Percentiles rank a stretch among this genome's conserved stretches.
Evolutionary conservation across 2,797 vertebrate genomes (phyloP).

Genomic region (Smutsia gigantea): DNA sequence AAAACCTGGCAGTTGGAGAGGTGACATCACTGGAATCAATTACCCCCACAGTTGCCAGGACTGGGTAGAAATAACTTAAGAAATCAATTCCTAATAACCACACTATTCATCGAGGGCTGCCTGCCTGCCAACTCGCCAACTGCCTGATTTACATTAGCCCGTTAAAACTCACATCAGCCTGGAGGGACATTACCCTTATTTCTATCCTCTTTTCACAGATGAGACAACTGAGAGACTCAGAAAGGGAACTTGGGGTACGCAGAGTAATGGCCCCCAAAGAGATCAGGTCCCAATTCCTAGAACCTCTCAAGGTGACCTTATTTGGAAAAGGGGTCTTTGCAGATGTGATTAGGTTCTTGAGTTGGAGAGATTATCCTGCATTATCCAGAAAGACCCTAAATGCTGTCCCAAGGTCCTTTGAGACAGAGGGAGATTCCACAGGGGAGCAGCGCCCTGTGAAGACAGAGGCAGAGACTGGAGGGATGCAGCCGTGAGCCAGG

Average conservation of each 20-base stretch:
- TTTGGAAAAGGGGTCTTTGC: not conserved
- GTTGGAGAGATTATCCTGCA: not conserved
- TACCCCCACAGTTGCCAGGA: not conserved
- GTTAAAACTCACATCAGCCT: not conserved
- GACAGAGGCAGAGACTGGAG: not conserved
- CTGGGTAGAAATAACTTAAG: constrained; percentile 52
- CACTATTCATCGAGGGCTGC: not conserved
- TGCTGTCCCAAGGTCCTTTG: not conserved
- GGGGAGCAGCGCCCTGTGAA: not conserved
- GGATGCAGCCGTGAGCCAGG: not conserved
- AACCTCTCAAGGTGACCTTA: too few species aligned
- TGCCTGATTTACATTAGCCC: not conserved
- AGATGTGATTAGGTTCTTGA: not conserved
- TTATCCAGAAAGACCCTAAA: not conserved
- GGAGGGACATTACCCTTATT: fast-evolving
- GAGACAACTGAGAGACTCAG: not conserved
- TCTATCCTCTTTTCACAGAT: not conserved
- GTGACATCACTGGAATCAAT: constrained; percentile 21
- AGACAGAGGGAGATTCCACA: not conserved
- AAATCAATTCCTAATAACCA: not conserved
- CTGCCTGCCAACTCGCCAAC: not conserved
- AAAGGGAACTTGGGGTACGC: not conserved
- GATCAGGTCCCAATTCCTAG: not conserved
- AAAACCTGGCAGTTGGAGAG: constrained; percentile 50
- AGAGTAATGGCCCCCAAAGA: not conserved